These are phyloP conservation scores for Tichodroma muraria DNA, from an alignment of 2,113 vertebrate genomes.

Conservation along the genomic window DNA sequence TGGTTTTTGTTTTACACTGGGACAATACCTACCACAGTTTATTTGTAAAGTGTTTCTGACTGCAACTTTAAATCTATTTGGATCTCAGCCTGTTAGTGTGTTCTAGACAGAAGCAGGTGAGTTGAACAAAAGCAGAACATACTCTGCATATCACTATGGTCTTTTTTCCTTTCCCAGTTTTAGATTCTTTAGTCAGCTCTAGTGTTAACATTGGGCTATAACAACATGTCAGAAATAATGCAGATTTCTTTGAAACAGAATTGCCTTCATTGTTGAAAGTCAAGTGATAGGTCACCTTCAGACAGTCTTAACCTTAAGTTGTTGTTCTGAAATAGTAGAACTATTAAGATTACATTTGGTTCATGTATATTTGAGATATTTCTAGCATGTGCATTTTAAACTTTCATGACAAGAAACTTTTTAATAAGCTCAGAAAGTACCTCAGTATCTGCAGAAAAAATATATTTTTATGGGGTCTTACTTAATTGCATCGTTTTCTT, in stretches of 20 bases:
- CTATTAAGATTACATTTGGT: neutral
- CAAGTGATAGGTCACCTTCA: neutral
- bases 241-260: neutral
- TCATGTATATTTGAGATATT: neutral
- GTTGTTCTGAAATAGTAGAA: neutral
- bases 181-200: neutral
- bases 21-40: neutral
- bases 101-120: neutral
- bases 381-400: neutral
- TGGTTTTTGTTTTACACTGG: neutral
- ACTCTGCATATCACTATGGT: neutral
- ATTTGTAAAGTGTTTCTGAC: neutral
- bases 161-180: neutral
- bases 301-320: neutral
- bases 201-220: neutral
- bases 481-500: neutral
- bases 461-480: neutral
- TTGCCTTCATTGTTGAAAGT: neutral
- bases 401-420: neutral
- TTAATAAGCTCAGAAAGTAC: neutral
- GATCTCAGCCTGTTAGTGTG: neutral
- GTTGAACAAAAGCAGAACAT: neutral
- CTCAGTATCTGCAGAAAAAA: neutral
- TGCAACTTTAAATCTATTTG: neutral
- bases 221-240: neutral